phyloP scores from a whole-genome alignment of 2,888 invertebrate species.

The Dolichopus griseipennis region DNA sequence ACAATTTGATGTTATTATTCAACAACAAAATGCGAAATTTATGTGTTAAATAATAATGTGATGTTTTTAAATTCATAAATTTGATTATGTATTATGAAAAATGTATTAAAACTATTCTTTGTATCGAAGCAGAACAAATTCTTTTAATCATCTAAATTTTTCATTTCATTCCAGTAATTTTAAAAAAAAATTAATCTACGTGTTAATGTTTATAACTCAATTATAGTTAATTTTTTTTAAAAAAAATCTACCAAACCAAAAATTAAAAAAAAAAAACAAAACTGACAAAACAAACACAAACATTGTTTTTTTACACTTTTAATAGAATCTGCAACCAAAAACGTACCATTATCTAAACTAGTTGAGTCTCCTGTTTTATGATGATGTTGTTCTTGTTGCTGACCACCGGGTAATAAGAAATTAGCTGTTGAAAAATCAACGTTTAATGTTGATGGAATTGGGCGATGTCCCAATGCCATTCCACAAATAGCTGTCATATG shows the following conservation, averaged over 20 bases:
- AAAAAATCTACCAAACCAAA: not conserved
- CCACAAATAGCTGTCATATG: constrained; percentile 99
- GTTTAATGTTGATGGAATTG: constrained; percentile 62
- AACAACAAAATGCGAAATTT: no score
- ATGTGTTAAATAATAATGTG: no score
- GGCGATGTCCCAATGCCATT: constrained; percentile 85
- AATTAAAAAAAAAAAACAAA: not conserved
- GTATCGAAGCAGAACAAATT: no score
- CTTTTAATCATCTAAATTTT: no score
- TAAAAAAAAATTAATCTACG: no score
- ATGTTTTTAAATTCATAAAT: no score
- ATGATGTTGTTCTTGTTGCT: constrained; percentile 44
- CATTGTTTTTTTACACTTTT: not conserved
- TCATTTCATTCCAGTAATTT: no score
- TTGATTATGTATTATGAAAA: no score
- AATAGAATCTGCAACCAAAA: constrained; percentile 11
- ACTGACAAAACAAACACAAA: not conserved
- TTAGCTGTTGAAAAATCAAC: constrained; percentile 78
- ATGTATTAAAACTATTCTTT: no score
- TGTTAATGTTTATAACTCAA: no score
- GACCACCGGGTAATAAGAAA: constrained; percentile 73
- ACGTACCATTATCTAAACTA: constrained; percentile 17
- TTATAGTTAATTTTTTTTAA: not conserved
- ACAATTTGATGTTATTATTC: no score
- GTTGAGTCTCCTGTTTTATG: constrained; percentile 30